phyloP scores from a whole-genome alignment of 2,113 vertebrate genomes.

The Probosciger aterrimus region DNA sequence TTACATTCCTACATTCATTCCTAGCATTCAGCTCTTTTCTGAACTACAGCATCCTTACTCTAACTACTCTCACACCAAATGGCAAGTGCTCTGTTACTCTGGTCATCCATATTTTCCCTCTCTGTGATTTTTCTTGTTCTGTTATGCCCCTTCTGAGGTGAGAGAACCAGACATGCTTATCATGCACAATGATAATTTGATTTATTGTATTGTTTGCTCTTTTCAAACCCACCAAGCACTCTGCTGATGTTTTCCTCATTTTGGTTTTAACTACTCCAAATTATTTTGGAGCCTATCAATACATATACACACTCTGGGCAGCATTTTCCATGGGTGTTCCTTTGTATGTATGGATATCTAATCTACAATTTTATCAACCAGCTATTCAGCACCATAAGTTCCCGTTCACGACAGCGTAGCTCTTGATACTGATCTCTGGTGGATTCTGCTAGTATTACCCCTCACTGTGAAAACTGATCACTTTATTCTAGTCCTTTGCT shows the following conservation, averaged over 20 bases:
- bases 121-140: neutral
- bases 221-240: neutral
- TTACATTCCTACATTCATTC: neutral
- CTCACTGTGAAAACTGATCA: neutral
- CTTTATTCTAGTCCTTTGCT: neutral
- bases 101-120: neutral
- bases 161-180: neutral
- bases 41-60: neutral
- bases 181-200: neutral
- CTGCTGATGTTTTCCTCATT: neutral
- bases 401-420: neutral
- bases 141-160: neutral
- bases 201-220: neutral
- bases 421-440: neutral
- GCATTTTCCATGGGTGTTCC: neutral
- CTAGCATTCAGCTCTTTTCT: neutral
- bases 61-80: neutral
- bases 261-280: neutral
- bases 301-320: neutral
- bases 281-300: neutral
- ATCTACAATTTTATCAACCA: neutral
- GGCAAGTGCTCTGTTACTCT: neutral
- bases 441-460: neutral
- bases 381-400: neutral
- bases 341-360: neutral